phyloP scores from a whole-genome alignment of 1,140 invertebrate species.

The Papilio polyxenes region DNA sequence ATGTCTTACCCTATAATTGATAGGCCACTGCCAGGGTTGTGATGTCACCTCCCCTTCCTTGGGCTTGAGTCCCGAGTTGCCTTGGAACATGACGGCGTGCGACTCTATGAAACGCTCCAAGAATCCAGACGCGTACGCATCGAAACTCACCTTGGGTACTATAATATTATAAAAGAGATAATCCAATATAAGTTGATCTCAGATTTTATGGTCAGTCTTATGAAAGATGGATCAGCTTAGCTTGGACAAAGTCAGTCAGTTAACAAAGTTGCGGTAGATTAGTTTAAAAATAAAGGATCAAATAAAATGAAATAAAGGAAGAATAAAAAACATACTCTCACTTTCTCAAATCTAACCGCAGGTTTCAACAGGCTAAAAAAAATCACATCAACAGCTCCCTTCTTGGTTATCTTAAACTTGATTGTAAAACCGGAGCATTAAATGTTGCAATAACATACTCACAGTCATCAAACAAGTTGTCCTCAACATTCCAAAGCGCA shows the following conservation, averaged over 20 bases:
- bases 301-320: too few relatives aligned
- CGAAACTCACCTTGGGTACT: slow-evolving; percentile 97
- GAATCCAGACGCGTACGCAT: slow-evolving; percentile 95
- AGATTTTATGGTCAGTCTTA: not conserved
- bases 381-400: too few relatives aligned
- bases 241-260: not conserved
- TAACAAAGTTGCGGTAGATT: too few relatives aligned
- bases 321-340: too few relatives aligned
- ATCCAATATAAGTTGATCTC: not conserved
- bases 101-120: slow-evolving; percentile 95
- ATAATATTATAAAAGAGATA: slow-evolving; percentile 44
- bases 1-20: slow-evolving; percentile 91
- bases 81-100: slow-evolving; percentile 98
- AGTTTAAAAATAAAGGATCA: too few relatives aligned
- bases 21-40: slow-evolving; percentile 98
- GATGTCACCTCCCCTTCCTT: slow-evolving; percentile 98
- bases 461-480: slow-evolving; percentile 88
- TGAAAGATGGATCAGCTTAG: not conserved
- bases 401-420: too few relatives aligned
- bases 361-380: too few relatives aligned
- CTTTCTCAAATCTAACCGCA: too few relatives aligned
- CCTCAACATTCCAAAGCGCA: slow-evolving; percentile 97
- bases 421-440: not conserved
- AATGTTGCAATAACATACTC: slow-evolving; percentile 50
- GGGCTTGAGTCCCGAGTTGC: slow-evolving; percentile 97